Percentiles rank a stretch among this genome's conserved stretches.
phyloP scores from a whole-genome alignment of 2,113 vertebrate genomes.

The Corythornis vintsioides region DNA sequence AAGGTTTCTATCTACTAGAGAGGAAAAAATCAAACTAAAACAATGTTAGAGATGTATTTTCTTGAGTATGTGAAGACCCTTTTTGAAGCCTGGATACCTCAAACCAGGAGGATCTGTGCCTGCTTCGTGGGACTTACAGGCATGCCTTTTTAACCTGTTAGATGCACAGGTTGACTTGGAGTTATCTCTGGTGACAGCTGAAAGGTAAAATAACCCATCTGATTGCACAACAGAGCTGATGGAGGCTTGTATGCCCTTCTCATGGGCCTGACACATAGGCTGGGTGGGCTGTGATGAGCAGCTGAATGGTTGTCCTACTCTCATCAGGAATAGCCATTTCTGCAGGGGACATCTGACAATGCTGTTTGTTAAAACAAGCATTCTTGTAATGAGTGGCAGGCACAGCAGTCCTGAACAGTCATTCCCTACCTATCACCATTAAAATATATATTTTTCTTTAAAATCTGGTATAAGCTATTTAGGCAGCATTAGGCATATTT shows the following conservation, averaged over 20 bases:
- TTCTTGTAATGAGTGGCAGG: background rate
- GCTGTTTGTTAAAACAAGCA: background rate
- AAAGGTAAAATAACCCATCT: background rate
- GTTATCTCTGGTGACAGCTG: background rate
- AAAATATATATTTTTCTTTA: background rate
- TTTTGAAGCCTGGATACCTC: background rate
- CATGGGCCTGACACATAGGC: background rate
- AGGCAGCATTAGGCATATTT: background rate
- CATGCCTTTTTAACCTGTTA: background rate
- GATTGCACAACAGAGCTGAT: background rate
- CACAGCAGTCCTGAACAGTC: background rate
- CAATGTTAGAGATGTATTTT: background rate
- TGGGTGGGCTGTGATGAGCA: background rate
- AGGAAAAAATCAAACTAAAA: background rate
- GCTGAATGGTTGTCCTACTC: background rate
- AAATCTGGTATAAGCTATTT: background rate
- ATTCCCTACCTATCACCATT: background rate
- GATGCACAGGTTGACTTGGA: background rate
- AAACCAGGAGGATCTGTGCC: background rate
- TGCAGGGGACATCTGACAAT: background rate
- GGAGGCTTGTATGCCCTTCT: accelerated
- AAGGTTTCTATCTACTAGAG: background rate
- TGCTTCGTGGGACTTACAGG: background rate
- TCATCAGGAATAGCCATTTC: background rate
- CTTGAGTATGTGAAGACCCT: background rate